These are phyloP conservation scores for Zygogramma bicolorata DNA, from an alignment of 2,888 invertebrate species.

Conservation along the genomic window DNA sequence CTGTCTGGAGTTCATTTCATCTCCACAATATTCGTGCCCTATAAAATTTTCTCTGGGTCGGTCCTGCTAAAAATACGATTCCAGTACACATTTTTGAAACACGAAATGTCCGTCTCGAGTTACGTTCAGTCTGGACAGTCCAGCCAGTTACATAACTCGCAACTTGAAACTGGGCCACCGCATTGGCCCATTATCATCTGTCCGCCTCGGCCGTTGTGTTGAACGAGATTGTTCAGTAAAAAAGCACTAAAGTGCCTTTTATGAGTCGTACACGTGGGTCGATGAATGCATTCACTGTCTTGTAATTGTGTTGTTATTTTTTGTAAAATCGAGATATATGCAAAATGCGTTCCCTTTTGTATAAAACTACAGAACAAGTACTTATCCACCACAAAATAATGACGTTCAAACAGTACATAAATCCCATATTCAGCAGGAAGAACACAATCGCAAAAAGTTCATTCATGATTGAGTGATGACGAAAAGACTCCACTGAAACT, in stretches of 20 bases:
- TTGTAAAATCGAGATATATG: not conserved
- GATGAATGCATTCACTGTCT: conserved; percentile 3
- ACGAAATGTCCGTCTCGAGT: conserved; percentile 9
- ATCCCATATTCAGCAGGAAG: too few species aligned
- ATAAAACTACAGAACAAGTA: too few species aligned
- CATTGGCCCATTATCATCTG: conserved; percentile 13
- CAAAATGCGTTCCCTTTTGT: not conserved
- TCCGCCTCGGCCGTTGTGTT: conserved; percentile 17
- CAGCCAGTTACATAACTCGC: conserved; percentile 7
- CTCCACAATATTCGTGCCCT: too few species aligned
- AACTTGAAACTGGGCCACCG: conserved; percentile 22
- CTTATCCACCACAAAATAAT: too few species aligned
- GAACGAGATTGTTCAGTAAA: conserved; percentile 9
- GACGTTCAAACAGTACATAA: too few species aligned
- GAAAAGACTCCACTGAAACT: too few species aligned
- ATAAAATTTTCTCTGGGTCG: not conserved
- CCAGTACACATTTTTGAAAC: not conserved
- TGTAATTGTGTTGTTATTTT: not conserved
- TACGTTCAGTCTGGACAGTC: conserved; percentile 12
- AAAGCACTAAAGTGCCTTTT: conserved; percentile 16
- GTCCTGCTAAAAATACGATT: not conserved
- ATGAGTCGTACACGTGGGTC: conserved; percentile 7
- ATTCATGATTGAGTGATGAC: too few species aligned
- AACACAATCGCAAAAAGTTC: too few species aligned
- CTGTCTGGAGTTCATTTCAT: too few species aligned